These are phyloP conservation scores for Lepus timidus DNA, from an alignment of 2,113 vertebrate genomes.

Conservation along the genomic window DNA sequence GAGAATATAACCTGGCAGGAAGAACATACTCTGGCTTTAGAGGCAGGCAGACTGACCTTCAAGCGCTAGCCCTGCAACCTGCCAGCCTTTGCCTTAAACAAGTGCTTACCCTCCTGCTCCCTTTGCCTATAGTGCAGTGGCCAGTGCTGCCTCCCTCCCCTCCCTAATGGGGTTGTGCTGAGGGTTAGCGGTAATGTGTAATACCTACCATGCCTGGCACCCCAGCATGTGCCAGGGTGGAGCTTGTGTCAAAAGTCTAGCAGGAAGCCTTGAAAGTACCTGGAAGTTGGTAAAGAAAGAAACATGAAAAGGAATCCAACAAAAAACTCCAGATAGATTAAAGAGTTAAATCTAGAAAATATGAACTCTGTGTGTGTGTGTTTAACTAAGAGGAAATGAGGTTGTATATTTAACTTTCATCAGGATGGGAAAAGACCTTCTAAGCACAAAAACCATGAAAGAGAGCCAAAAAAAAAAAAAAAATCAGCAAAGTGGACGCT, in stretches of 20 bases:
- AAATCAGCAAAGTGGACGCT: conserved; percentile 29
- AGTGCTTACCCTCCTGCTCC: neutral
- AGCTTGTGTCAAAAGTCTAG: neutral
- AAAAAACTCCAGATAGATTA: neutral
- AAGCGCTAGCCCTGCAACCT: neutral
- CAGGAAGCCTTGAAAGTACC: neutral
- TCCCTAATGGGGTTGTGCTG: neutral
- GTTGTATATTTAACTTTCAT: conserved; percentile 71
- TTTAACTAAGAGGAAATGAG: conserved; percentile 44
- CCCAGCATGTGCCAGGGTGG: neutral
- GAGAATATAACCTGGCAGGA: neutral
- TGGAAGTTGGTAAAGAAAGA: conserved; percentile 36
- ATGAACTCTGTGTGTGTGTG: neutral
- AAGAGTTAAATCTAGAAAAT: conserved; percentile 70
- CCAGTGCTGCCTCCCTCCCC: neutral
- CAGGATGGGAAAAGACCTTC: conserved; percentile 64
- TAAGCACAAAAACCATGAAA: conserved; percentile 68
- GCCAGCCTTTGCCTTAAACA: neutral
- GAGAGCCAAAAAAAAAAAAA: conserved; percentile 64
- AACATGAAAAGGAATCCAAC: neutral
- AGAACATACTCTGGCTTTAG: neutral
- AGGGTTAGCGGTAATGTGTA: neutral
- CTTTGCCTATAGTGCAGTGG: neutral
- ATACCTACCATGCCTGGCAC: neutral
- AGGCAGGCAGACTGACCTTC: neutral